A percentile compares a stretch with the other conserved stretches of the same genome.
Conservation (phyloP, 2,113 vertebrate species). For the Cyprinodon variegatus region DNA sequence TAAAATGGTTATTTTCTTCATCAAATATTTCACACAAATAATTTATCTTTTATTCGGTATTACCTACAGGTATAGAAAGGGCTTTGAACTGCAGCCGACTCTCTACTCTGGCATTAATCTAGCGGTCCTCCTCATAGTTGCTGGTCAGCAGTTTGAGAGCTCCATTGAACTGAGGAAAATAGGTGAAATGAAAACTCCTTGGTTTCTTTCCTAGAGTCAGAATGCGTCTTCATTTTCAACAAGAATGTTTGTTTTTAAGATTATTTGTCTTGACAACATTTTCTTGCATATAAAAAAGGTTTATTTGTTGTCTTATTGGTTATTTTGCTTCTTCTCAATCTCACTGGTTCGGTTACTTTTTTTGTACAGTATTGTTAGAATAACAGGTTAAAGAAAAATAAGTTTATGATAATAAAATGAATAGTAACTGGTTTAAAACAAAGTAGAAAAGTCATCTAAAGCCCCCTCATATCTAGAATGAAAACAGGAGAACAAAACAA, state of each 20-base stretch:
- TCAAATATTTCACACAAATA: background rate
- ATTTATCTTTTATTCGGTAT: background rate
- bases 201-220: background rate
- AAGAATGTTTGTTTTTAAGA: background rate
- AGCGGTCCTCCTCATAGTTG: slow-evolving; percentile 89
- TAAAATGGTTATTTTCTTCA: background rate
- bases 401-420: too few relatives aligned
- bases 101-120: slow-evolving; percentile 95
- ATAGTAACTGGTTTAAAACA: too few relatives aligned
- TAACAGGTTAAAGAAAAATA: too few relatives aligned
- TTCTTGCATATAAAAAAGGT: background rate
- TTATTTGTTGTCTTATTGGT: too few relatives aligned
- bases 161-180: slow-evolving; percentile 95
- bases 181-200: slow-evolving; percentile 72
- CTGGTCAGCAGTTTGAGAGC: slow-evolving; percentile 94
- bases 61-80: slow-evolving; percentile 89
- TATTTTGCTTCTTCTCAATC: too few relatives aligned
- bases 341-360: too few relatives aligned
- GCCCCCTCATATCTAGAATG: too few relatives aligned
- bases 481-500: too few relatives aligned
- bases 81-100: slow-evolving; percentile 94
- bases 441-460: too few relatives aligned
- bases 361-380: too few relatives aligned
- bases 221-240: background rate
- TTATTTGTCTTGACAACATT: background rate